phyloP scores from a whole-genome alignment of 1,140 invertebrate genomes.

The Oscheius sp. region DNA sequence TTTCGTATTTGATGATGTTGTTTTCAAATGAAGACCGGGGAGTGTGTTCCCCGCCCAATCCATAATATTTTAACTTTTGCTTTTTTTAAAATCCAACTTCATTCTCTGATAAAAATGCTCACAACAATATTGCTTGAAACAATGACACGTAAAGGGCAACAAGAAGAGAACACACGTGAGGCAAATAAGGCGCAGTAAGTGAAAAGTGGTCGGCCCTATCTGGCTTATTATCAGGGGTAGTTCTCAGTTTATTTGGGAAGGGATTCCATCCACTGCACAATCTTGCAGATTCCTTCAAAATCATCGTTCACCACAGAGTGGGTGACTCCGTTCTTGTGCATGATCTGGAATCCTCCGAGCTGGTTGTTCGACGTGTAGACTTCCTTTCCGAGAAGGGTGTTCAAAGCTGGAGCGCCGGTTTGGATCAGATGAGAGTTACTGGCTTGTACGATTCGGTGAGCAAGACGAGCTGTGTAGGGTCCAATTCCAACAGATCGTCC shows the following conservation, averaged over 20 bases:
- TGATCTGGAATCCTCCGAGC: constrained; percentile 91
- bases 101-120: no score
- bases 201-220: no score
- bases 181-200: no score
- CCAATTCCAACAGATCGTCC: constrained; percentile 98
- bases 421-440: constrained; percentile 98
- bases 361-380: constrained; percentile 99
- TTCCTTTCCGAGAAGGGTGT: constrained; percentile 79
- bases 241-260: constrained; percentile 64
- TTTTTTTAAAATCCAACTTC: no score
- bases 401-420: constrained; percentile 90
- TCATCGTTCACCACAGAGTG: constrained; percentile 85
- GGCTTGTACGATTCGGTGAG: constrained; percentile 85
- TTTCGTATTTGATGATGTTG: no score
- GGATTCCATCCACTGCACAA: constrained; percentile 73
- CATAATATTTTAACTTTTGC: no score
- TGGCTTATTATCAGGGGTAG: no score
- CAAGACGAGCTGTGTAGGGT: constrained; percentile 86
- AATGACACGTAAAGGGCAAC: no score
- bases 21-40: no score
- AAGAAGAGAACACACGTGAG: no score
- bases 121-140: no score
- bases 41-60: no score
- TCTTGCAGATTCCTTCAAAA: constrained; percentile 85
- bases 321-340: constrained; percentile 92